A percentile compares a stretch with the other conserved stretches of the same genome.
phyloP scores from a whole-genome alignment of 2,888 invertebrate genomes.

The Drosophila formosana region DNA sequence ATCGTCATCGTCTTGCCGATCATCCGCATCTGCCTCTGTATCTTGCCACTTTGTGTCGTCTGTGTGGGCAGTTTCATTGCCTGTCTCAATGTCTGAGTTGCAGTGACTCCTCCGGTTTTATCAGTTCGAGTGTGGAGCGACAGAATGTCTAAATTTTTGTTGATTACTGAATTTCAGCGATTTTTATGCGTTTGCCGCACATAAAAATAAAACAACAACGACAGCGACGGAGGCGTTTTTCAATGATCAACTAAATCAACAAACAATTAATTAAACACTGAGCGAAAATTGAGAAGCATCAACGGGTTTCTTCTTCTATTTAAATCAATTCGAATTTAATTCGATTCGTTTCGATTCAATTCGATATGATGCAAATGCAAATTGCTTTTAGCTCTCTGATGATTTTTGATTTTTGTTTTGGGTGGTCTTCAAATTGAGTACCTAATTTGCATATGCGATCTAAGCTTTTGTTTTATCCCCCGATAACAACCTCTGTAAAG shows the following conservation, averaged over 20 bases:
- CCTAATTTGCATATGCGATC: constrained; percentile 69
- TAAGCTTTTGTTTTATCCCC: constrained; percentile 56
- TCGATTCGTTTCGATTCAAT: constrained; percentile 32
- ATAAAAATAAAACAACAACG: constrained; percentile 44
- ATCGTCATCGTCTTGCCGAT: constrained; percentile 15
- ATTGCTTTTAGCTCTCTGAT: constrained; percentile 58
- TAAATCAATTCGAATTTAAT: constrained; percentile 35
- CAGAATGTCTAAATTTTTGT: constrained; percentile 80
- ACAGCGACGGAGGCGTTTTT: constrained; percentile 64
- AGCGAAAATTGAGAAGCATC: constrained; percentile 29
- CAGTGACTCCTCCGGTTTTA: constrained; percentile 71
- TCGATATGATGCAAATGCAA: constrained; percentile 67
- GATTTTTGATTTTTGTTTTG: constrained; percentile 14
- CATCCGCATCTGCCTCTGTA: constrained; percentile 35
- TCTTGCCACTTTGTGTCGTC: constrained; percentile 69
- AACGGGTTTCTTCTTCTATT: constrained; percentile 33
- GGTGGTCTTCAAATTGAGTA: constrained; percentile 28
- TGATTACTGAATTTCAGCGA: constrained; percentile 80
- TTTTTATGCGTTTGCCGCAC: constrained; percentile 70
- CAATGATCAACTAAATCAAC: constrained; percentile 77
- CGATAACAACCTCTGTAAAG: constrained; percentile 29
- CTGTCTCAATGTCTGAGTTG: constrained; percentile 55
- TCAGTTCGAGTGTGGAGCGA: constrained; percentile 48
- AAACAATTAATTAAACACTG: constrained; percentile 75
- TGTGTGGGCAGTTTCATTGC: constrained; percentile 81